These are phyloP conservation scores for Chaetops frenatus DNA, from an alignment of 2,113 vertebrate species.

Conservation along the genomic window DNA sequence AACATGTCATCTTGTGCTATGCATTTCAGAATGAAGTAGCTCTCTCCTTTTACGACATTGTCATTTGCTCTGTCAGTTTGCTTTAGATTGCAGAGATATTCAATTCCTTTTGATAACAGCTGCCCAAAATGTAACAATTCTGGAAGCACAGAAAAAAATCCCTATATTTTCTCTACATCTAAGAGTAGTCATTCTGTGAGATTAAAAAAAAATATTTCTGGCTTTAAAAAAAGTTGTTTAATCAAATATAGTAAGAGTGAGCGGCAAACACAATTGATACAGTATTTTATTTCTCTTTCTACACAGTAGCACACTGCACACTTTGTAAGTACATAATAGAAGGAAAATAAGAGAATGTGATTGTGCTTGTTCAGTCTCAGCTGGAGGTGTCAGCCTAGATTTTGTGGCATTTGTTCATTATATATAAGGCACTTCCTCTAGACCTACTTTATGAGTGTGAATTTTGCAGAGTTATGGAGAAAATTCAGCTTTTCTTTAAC, in stretches of 20 bases:
- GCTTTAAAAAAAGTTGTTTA: not conserved
- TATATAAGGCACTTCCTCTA: not conserved
- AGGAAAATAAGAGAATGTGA: not conserved
- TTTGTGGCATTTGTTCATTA: not conserved
- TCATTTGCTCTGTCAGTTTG: conserved; percentile 25
- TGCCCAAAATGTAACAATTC: not conserved
- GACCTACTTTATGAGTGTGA: not conserved
- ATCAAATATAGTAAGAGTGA: not conserved
- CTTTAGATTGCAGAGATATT: not conserved
- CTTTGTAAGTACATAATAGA: not conserved
- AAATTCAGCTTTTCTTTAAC: not conserved
- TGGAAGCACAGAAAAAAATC: not conserved
- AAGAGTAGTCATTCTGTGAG: not conserved
- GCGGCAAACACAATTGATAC: not conserved
- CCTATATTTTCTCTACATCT: not conserved
- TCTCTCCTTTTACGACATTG: conserved; percentile 33
- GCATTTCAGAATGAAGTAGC: conserved; percentile 18
- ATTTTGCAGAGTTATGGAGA: not conserved
- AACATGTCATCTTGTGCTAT: conserved; percentile 28
- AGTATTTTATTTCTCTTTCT: not conserved
- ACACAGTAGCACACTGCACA: not conserved
- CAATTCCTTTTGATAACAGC: not conserved
- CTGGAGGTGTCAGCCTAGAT: not conserved
- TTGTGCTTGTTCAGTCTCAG: not conserved
- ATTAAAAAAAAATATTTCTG: not conserved